These are phyloP conservation scores for Neotoxoptera formosana DNA, from an alignment of 1,140 invertebrate species.

Conservation along the genomic window DNA sequence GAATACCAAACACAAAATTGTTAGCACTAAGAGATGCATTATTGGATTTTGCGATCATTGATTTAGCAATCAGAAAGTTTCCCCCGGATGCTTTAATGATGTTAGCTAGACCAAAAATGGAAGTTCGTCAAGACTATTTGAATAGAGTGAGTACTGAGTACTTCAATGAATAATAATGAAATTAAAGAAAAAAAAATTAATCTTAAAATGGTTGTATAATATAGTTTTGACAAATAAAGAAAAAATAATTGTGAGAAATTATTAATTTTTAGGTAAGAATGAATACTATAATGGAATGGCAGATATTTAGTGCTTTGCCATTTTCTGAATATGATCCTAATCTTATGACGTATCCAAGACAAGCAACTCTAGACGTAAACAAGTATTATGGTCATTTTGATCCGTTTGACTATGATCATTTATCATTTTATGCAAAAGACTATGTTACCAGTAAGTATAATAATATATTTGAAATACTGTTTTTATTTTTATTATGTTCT, in stretches of 20 bases:
- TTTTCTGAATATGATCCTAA: conserved; percentile 78
- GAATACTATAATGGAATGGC: conserved; percentile 82
- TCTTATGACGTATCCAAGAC: conserved; percentile 68
- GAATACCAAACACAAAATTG: conserved; percentile 65
- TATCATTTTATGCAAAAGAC: conserved; percentile 84
- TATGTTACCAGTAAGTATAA: conserved; percentile 72
- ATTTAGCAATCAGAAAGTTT: conserved; percentile 76
- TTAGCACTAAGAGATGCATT: conserved; percentile 64
- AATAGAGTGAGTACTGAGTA: conserved; percentile 72
- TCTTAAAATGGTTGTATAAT: not conserved
- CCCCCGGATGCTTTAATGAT: conserved; percentile 74
- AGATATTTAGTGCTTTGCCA: conserved; percentile 84
- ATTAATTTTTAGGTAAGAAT: conserved; percentile 73
- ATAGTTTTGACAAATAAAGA: not conserved
- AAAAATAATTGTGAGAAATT: not conserved
- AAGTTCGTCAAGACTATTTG: conserved; percentile 80
- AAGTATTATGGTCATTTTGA: conserved; percentile 85
- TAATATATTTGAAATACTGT: not conserved
- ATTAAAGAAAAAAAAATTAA: not conserved
- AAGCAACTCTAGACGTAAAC: conserved; percentile 73
- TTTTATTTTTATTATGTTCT: not conserved
- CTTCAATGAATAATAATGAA: not conserved
- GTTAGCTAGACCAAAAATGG: conserved; percentile 71
- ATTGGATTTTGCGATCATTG: conserved; percentile 74
- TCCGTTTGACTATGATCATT: conserved; percentile 72